phyloP scores from a whole-genome alignment of 2,797 vertebrate genomes.

The Myotis pilosus region DNA sequence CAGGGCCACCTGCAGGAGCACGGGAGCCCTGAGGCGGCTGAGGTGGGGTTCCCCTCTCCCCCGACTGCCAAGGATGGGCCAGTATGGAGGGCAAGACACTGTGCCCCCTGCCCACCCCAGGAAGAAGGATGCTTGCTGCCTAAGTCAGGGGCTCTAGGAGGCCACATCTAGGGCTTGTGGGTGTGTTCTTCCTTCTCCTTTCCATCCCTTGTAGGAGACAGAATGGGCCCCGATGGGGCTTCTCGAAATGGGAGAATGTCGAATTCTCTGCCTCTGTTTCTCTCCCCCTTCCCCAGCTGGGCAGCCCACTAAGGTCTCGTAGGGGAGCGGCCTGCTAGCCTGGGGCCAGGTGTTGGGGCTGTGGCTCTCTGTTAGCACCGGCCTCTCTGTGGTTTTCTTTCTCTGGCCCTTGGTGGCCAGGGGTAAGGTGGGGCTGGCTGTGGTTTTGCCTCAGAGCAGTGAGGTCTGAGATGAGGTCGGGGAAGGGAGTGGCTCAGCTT shows the following conservation, averaged over 20 bases:
- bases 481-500: not conserved
- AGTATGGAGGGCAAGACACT: not conserved
- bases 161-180: not conserved
- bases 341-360: not conserved
- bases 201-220: not conserved
- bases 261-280: not conserved
- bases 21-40: not conserved
- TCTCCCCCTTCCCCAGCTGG: not conserved
- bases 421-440: not conserved
- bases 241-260: not conserved
- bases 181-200: not conserved
- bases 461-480: not conserved
- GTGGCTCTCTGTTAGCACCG: rapidly evolving
- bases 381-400: not conserved
- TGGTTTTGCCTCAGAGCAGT: not conserved
- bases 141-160: not conserved
- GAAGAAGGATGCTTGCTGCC: not conserved
- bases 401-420: not conserved
- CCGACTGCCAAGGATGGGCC: not conserved
- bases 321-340: not conserved
- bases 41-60: not conserved
- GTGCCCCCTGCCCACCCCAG: not conserved
- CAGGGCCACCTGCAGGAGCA: not conserved
- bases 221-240: not conserved
- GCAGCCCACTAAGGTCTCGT: no score